A percentile compares a stretch with the other conserved stretches of the same genome.
Conservation (phyloP, 2,113 vertebrate species). For the Cyprinodon tularosa region DNA sequence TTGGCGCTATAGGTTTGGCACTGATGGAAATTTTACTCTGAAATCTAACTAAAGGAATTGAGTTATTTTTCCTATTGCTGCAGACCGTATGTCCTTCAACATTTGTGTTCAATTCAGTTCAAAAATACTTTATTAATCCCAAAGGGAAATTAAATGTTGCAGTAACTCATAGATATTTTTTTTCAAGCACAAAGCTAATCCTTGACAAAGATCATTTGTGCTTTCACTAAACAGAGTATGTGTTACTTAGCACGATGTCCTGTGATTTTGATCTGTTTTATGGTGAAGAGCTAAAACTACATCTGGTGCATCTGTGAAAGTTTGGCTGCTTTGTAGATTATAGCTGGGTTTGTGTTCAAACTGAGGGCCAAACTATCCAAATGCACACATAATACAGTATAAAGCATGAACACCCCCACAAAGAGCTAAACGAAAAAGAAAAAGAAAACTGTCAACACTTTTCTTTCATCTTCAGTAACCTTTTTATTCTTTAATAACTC, state of each 20-base stretch:
- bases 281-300: not conserved
- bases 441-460: not conserved
- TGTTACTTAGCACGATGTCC: not conserved
- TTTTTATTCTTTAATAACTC: conserved; percentile 8
- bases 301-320: not conserved
- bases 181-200: not conserved
- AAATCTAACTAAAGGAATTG: too few relatives aligned
- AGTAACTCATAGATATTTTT: not conserved
- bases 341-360: not conserved
- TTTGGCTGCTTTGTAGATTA: not conserved
- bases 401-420: too few relatives aligned
- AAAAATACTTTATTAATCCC: too few relatives aligned
- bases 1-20: too few relatives aligned
- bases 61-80: too few relatives aligned
- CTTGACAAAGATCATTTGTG: not conserved
- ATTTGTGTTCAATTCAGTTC: too few relatives aligned
- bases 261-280: not conserved
- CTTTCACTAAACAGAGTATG: not conserved
- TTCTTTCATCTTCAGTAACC: not conserved
- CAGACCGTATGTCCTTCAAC: too few relatives aligned
- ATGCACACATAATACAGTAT: not conserved
- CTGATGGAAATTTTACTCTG: too few relatives aligned
- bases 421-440: not conserved
- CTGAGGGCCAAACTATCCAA: too few relatives aligned
- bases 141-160: too few relatives aligned